phyloP scores from a whole-genome alignment of 2,113 vertebrate genomes.

The Heloderma charlesbogerti region DNA sequence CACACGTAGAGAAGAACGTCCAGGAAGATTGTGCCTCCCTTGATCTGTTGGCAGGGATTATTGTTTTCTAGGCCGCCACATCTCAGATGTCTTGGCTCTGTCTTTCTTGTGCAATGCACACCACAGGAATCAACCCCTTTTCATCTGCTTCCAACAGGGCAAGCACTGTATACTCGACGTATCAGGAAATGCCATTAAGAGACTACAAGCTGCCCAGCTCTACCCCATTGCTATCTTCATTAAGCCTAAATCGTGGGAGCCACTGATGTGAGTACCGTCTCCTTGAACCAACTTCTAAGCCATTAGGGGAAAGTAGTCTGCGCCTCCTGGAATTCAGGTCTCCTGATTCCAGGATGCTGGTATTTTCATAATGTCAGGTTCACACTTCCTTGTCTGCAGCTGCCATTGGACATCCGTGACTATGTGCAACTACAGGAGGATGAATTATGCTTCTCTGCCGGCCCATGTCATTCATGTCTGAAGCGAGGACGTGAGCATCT shows the following conservation, averaged over 20 bases:
- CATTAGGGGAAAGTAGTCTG: too few species aligned
- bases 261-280: slow-evolving; percentile 90
- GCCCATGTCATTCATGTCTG: neutral
- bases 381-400: neutral
- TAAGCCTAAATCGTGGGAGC: slow-evolving; percentile 93
- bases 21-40: neutral
- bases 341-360: neutral
- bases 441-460: neutral
- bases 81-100: rapidly evolving
- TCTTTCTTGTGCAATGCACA: slow-evolving; percentile 35
- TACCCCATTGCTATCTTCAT: slow-evolving; percentile 98
- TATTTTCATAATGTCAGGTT: neutral
- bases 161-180: slow-evolving; percentile 99
- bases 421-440: too few species aligned
- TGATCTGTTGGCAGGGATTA: neutral
- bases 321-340: too few species aligned
- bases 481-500: neutral
- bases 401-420: neutral
- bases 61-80: rapidly evolving
- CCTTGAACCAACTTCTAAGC: neutral
- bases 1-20: neutral
- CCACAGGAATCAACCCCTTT: slow-evolving; percentile 49
- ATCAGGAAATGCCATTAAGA: slow-evolving; percentile 97
- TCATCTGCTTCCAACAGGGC: slow-evolving; percentile 83
- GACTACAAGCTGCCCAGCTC: slow-evolving; percentile 98